A percentile compares a stretch with the other conserved stretches of the same genome.
Evolutionary conservation across 1,140 invertebrate species (phyloP).

Genomic region (Charaxes varanes): DNA sequence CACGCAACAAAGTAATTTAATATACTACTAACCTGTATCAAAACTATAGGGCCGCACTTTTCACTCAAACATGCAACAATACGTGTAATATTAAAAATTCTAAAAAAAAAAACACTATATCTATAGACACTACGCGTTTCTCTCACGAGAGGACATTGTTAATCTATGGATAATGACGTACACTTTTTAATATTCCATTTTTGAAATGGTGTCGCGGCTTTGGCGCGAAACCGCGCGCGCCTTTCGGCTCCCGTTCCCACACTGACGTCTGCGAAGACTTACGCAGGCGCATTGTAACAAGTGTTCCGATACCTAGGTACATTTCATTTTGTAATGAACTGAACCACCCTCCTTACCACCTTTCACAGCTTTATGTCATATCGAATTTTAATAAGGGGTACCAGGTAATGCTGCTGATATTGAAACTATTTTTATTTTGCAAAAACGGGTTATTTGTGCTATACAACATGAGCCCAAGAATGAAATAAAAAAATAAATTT

Average conservation of each 20-base stretch:
- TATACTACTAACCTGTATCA: conserved; percentile 56
- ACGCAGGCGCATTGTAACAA: conserved; percentile 45
- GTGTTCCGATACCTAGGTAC: conserved; percentile 40
- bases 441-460: too few species aligned
- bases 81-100: conserved; percentile 48
- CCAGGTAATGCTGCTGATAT: too few species aligned
- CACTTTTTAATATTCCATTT: conserved; percentile 32
- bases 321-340: conserved; percentile 59
- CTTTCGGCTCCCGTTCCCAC: conserved; percentile 28
- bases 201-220: conserved; percentile 28
- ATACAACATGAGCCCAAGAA: too few species aligned
- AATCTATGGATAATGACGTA: too few species aligned
- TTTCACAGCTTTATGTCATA: too few species aligned
- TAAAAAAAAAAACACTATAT: conserved; percentile 24
- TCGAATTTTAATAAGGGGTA: too few species aligned
- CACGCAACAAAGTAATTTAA: conserved; percentile 63
- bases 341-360: conserved; percentile 22
- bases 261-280: conserved; percentile 37
- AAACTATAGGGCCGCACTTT: conserved; percentile 31
- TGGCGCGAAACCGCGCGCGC: conserved; percentile 41
- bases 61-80: conserved; percentile 27
- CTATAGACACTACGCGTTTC: too few species aligned
- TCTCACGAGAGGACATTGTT: too few species aligned
- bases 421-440: too few species aligned
- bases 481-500: too few species aligned